A percentile compares a stretch with the other conserved stretches of the same genome.
These are phyloP conservation scores for Strigamia maritima DNA, from an alignment of 2,888 invertebrate species.

Conservation along the genomic window DNA sequence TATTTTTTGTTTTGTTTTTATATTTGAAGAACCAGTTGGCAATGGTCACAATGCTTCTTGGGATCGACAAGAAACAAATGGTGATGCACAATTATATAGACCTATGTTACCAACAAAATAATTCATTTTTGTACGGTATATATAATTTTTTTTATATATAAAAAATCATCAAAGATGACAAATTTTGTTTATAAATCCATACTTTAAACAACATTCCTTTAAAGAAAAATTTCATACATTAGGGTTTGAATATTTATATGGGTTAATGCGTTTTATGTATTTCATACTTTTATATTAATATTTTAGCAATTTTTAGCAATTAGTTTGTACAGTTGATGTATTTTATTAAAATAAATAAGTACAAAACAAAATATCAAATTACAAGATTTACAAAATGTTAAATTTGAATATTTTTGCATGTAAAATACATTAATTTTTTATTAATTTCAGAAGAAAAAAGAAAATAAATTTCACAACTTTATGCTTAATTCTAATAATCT, in stretches of 20 bases:
- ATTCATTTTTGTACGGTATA: not conserved
- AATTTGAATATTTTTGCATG: too few species aligned
- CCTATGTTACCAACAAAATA: slow-evolving; percentile 38
- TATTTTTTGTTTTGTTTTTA: not conserved
- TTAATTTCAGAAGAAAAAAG: too few species aligned
- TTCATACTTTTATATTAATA: not conserved
- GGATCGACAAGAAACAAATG: slow-evolving; percentile 35
- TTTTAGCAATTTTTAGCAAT: not conserved
- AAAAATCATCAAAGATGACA: not conserved
- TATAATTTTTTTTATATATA: not conserved
- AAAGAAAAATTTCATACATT: not conserved
- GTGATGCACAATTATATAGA: slow-evolving; percentile 40
- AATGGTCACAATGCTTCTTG: slow-evolving; percentile 15
- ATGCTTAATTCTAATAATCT: too few species aligned
- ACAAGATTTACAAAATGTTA: too few species aligned
- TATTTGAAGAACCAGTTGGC: not conserved
- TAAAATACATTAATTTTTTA: too few species aligned
- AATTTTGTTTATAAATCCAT: not conserved
- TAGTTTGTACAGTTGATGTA: not conserved
- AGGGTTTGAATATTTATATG: not conserved
- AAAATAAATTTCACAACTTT: too few species aligned
- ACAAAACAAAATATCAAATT: too few species aligned
- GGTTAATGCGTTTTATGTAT: not conserved
- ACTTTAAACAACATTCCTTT: slow-evolving; percentile 8
- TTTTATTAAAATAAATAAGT: too few species aligned